These are phyloP conservation scores for Alfaro cultratus DNA, from an alignment of 2,797 vertebrate species.

Conservation along the genomic window DNA sequence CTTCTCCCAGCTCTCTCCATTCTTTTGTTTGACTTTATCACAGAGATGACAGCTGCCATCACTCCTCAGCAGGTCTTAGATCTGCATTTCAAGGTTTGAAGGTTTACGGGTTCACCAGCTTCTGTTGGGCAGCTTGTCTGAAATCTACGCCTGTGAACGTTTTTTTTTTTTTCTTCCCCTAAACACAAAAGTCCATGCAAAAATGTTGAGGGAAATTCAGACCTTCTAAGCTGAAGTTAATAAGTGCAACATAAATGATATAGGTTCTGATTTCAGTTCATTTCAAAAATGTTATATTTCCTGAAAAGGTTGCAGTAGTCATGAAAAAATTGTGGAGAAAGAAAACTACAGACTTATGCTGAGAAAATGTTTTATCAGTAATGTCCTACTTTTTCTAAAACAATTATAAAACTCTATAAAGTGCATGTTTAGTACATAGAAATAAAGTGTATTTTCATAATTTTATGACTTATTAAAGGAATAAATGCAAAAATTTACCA, in stretches of 20 bases:
- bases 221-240: neutral
- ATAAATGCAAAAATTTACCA: neutral
- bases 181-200: slow-evolving; percentile 59
- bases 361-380: neutral
- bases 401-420: neutral
- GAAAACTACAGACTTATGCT: neutral
- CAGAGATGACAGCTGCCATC: slow-evolving; percentile 84
- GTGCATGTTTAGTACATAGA: neutral
- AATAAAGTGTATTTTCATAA: neutral
- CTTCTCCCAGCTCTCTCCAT: slow-evolving; percentile 26
- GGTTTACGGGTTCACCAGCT: slow-evolving; percentile 73
- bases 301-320: neutral
- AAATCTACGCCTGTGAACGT: slow-evolving; percentile 49
- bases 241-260: neutral
- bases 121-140: slow-evolving; percentile 60
- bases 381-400: neutral
- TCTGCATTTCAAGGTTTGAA: slow-evolving; percentile 82
- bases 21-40: slow-evolving; percentile 72
- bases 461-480: neutral
- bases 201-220: slow-evolving; percentile 13
- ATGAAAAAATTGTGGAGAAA: neutral
- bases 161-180: slow-evolving; percentile 16
- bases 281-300: neutral
- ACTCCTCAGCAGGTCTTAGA: slow-evolving; percentile 78
- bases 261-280: neutral